phyloP scores from a whole-genome alignment of 2,888 invertebrate genomes.

The Nudaria mundana region DNA sequence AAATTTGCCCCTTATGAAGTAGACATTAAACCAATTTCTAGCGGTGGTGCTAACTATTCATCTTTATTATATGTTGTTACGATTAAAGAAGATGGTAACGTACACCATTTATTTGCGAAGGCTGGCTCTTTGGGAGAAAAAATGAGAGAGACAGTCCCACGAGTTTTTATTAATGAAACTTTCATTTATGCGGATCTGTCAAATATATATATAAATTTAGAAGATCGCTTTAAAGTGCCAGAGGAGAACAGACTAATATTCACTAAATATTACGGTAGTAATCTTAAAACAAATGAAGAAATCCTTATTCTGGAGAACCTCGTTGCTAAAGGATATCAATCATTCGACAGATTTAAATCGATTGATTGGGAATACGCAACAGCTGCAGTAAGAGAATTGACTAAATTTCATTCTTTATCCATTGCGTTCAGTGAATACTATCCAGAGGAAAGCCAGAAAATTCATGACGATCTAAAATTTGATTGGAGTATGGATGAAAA shows the following conservation, averaged over 20 bases:
- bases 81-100: constrained; percentile 19
- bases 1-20: constrained; percentile 22
- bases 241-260: neutral
- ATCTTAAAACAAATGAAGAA: neutral
- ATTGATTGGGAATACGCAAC: constrained; percentile 13
- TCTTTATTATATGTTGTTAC: constrained; percentile 31
- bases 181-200: constrained; percentile 22
- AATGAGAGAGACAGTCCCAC: constrained; percentile 27
- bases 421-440: constrained; percentile 39
- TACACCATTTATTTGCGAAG: constrained; percentile 33
- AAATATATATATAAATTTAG: constrained; percentile 8
- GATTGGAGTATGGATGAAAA: neutral
- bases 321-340: neutral
- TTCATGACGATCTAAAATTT: neutral
- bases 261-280: neutral
- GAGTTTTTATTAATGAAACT: constrained; percentile 19
- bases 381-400: constrained; percentile 40
- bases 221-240: constrained; percentile 6
- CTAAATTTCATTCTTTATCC: constrained; percentile 51
- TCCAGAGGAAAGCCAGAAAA: constrained; percentile 33
- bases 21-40: constrained; percentile 25
- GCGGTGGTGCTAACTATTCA: constrained; percentile 44
- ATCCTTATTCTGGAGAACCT: constrained; percentile 2
- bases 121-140: constrained; percentile 32
- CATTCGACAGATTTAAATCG: constrained; percentile 2